phyloP scores from a whole-genome alignment of 2,888 invertebrate genomes.

The Campoletis raptor region DNA sequence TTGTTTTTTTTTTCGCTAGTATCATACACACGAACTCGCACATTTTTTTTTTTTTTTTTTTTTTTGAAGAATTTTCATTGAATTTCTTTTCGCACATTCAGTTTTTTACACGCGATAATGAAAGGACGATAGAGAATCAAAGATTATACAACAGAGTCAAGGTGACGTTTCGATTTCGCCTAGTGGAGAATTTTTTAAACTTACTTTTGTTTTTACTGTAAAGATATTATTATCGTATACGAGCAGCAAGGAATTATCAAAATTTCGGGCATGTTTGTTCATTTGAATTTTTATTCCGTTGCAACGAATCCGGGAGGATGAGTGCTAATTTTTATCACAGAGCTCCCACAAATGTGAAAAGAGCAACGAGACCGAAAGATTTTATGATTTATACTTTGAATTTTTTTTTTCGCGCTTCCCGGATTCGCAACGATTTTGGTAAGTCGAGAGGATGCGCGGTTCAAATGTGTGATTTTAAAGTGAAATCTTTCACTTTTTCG shows the following conservation, averaged over 20 bases:
- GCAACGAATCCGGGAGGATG: constrained; percentile 3
- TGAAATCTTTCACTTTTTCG: constrained; percentile 10
- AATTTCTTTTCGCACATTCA: not conserved
- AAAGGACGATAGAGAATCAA: constrained; percentile 14
- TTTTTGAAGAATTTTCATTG: not conserved
- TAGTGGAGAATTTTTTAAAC: not conserved
- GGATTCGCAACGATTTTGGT: constrained; percentile 16
- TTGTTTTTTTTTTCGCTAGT: constrained; percentile 18
- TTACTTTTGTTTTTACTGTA: not conserved
- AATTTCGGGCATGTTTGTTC: constrained; percentile 22
- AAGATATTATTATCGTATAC: constrained; percentile 66
- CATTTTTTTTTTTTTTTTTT: not conserved
- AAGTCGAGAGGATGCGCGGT: constrained; percentile 51
- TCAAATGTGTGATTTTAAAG: constrained; percentile 53
- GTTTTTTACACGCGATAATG: not conserved
- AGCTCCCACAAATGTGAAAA: constrained; percentile 8
- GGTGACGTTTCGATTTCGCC: not conserved
- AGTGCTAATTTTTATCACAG: constrained; percentile 28
- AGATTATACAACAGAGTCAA: constrained; percentile 16
- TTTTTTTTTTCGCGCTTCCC: not conserved
- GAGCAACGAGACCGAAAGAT: not conserved
- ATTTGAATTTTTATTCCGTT: constrained; percentile 16
- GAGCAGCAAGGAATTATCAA: constrained; percentile 40
- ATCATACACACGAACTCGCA: constrained; percentile 43
- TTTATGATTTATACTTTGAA: not conserved